Evolutionary conservation across 2,797 vertebrate genomes (phyloP), one percentile per base, ranked within the genome.

Genomic region (Loris lydekkerianus): DNA sequence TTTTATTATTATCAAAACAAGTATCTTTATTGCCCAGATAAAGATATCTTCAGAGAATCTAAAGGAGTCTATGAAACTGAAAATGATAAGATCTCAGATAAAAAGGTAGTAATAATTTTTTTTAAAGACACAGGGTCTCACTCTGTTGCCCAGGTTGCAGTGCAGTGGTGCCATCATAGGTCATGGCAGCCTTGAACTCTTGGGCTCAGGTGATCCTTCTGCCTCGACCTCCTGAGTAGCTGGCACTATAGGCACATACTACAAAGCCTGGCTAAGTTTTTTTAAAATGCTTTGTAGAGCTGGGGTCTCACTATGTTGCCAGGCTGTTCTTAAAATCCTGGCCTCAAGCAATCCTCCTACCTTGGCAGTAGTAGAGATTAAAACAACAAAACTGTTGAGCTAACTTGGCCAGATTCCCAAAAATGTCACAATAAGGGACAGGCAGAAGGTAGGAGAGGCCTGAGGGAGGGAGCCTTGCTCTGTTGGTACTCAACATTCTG

Each of bases 1-100:
- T 70, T 77, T 40, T 69, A 78, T 87, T 31, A 27, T 73, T 87
- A 67, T 58, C 69, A 73, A 88, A 92, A 87, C 31, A 46, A 46
- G 34, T 73, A 21, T 56, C 31, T 37, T 78, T 67, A 31, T 65
- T 53, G 7, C 10, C 21, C 67, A 70, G 23, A 25, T 75, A 49
- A 93, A 83, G 29, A 27, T 7, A 43, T 63, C 73, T 46, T 81
- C 25, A 58, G 73, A 82, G 49, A 86, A 77, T 46, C 49, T 60
- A 65, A 77, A 77, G 89, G 29, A 27, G 13, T 29, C 67, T 43
- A 53, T 31, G 65, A 70, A 61, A 61, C 23, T 58, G 73, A 85
- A 93, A 60, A 58, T 61, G 4, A 2, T 7, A 40, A 61, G 49
- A 73, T 43, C 17, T 34, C 46, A 58, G n/a, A 80, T 18, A 81